Evolutionary conservation across 2,113 vertebrate species (phyloP).

Genomic region (Capreolus pygargus): DNA sequence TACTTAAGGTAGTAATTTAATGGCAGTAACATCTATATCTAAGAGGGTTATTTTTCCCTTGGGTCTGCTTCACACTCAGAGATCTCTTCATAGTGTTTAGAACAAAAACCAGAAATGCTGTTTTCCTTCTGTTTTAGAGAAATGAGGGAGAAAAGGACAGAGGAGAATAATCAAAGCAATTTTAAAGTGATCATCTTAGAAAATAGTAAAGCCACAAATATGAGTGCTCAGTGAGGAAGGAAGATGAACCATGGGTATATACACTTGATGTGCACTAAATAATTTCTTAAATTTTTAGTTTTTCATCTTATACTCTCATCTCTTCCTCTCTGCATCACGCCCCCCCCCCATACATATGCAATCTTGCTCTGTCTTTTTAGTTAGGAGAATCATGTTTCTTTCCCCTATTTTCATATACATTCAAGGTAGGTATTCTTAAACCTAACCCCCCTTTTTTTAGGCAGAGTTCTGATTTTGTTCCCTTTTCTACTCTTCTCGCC

Average conservation of each 20-base stretch:
- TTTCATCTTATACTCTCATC: not conserved
- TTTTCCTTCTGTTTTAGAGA: constrained; percentile 21
- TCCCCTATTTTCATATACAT: not conserved
- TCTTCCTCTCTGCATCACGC: not conserved
- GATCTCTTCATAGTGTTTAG: constrained; percentile 23
- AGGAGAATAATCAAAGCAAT: not conserved
- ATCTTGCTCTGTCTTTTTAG: not conserved
- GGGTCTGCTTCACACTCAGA: constrained; percentile 48
- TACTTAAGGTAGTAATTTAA: constrained; percentile 74
- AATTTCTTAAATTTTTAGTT: not conserved
- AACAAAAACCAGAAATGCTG: not conserved
- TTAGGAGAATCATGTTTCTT: not conserved
- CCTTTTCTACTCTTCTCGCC: not conserved
- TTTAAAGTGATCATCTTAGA: not conserved
- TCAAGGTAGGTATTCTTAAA: not conserved
- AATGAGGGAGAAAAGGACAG: not conserved
- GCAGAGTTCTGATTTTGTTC: not conserved
- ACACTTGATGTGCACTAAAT: not conserved
- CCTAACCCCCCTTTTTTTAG: not conserved
- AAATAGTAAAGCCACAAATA: not conserved
- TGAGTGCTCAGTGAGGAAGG: not conserved
- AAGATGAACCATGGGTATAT: not conserved
- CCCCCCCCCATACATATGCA: not conserved
- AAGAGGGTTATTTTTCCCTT: constrained; percentile 56
- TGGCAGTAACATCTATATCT: constrained; percentile 64